phyloP scores from a whole-genome alignment of 2,113 vertebrate species.

The Alethe castanea region DNA sequence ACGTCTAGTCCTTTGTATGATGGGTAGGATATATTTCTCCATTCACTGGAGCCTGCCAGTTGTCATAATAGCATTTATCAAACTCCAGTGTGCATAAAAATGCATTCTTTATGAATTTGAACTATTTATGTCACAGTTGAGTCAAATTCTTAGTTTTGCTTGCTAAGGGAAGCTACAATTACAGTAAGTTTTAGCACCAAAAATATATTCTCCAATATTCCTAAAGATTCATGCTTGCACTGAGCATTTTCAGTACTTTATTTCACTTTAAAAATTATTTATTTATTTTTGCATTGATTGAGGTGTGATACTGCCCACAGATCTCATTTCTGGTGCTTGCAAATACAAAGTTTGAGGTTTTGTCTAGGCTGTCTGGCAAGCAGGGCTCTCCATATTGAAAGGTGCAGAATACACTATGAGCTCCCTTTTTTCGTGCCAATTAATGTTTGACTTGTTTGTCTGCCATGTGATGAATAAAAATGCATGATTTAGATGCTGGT shows the following conservation, averaged over 20 bases:
- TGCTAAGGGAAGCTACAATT: not conserved
- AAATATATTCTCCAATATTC: not conserved
- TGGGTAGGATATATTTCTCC: not conserved
- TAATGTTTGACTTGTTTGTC: constrained; percentile 71
- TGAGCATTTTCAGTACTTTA: not conserved
- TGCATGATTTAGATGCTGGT: constrained; percentile 72
- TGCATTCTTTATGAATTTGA: not conserved
- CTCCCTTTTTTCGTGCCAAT: constrained; percentile 69
- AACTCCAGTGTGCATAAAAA: not conserved
- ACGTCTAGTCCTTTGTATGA: not conserved
- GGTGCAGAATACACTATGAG: constrained; percentile 3
- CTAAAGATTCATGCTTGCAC: not conserved
- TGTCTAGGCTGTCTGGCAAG: not conserved
- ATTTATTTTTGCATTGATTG: not conserved
- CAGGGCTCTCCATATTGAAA: not conserved
- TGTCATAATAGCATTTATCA: not conserved
- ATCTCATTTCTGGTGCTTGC: not conserved
- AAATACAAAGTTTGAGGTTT: not conserved
- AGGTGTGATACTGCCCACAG: not conserved
- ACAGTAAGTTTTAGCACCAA: not conserved
- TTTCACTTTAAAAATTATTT: not conserved
- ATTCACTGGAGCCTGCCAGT: not conserved
- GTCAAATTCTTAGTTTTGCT: not conserved
- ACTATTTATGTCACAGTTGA: not conserved
- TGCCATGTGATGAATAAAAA: constrained; percentile 75